Evolutionary conservation across 2,113 vertebrate species (phyloP).

Genomic region (Xenus cinereus): DNA sequence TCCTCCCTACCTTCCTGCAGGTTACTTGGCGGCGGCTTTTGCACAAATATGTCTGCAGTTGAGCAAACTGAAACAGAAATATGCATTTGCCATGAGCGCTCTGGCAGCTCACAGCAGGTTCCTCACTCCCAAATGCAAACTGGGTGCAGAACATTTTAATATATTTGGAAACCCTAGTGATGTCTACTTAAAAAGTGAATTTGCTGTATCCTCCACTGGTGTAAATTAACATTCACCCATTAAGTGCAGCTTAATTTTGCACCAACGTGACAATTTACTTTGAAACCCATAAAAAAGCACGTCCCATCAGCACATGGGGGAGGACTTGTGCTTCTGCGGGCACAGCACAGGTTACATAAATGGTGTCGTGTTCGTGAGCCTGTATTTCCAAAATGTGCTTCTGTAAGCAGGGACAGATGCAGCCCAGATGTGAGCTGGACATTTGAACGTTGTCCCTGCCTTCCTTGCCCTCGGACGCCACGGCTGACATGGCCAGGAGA

Average conservation of each 20-base stretch:
- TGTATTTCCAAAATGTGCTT: background rate
- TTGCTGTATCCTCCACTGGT: background rate
- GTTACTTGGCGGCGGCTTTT: background rate
- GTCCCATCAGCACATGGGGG: background rate
- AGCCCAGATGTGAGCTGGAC: background rate
- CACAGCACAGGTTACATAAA: background rate
- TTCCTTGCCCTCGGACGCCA: rapidly evolving
- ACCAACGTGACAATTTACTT: background rate
- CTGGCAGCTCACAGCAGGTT: background rate
- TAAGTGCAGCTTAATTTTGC: background rate
- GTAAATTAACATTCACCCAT: background rate
- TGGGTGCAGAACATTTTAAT: background rate
- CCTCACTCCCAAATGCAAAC: background rate
- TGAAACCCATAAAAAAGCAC: background rate
- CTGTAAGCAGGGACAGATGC: background rate
- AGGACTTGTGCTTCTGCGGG: background rate
- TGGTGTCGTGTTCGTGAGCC: background rate
- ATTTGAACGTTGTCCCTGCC: background rate
- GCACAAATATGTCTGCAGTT: background rate
- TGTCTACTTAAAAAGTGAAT: background rate
- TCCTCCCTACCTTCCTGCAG: background rate
- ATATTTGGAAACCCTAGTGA: background rate
- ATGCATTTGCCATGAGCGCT: background rate
- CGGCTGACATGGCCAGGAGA: rapidly evolving
- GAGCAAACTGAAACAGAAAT: background rate